Evolutionary conservation across 2,113 vertebrate genomes (phyloP).

Genomic region (Xenopus laevis): DNA sequence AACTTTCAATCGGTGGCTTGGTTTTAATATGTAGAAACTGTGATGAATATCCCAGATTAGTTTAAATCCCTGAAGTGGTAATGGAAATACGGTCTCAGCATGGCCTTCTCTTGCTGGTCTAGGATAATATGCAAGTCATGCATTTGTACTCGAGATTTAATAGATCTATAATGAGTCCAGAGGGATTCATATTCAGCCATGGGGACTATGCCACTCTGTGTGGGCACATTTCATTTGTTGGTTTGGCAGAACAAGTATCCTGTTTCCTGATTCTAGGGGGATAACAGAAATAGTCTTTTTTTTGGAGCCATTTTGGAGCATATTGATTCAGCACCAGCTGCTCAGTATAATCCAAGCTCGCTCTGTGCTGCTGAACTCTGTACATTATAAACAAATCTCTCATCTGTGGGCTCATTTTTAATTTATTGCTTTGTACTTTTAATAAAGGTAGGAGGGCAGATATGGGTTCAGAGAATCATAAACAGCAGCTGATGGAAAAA

Average conservation of each 20-base stretch:
- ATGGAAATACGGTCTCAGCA: constrained; percentile 46
- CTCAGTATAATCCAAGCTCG: constrained; percentile 56
- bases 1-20: too few relatives aligned
- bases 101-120: constrained; percentile 44
- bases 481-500: constrained; percentile 14
- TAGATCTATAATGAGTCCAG: constrained; percentile 52
- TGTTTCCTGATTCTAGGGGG: constrained; percentile 60
- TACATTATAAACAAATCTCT: constrained; percentile 47
- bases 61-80: constrained; percentile 34
- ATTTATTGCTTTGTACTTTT: constrained; percentile 16
- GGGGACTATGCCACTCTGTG: constrained; percentile 59
- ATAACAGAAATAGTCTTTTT: constrained; percentile 56
- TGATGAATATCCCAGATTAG: not conserved
- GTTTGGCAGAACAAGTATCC: constrained; percentile 64
- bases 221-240: constrained; percentile 64
- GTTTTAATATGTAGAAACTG: not conserved
- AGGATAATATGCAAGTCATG: constrained; percentile 45
- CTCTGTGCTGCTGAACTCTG: constrained; percentile 11
- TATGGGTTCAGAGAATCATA: not conserved
- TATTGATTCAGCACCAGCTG: constrained; percentile 60
- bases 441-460: constrained; percentile 17
- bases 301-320: constrained; percentile 43
- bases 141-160: constrained; percentile 48
- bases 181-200: constrained; percentile 56
- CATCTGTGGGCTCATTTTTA: constrained; percentile 22